Percentiles rank a stretch among this genome's conserved stretches.
These are phyloP conservation scores for Schizopygopsis pylzovi DNA, from an alignment of 2,797 vertebrate species.

Conservation along the genomic window DNA sequence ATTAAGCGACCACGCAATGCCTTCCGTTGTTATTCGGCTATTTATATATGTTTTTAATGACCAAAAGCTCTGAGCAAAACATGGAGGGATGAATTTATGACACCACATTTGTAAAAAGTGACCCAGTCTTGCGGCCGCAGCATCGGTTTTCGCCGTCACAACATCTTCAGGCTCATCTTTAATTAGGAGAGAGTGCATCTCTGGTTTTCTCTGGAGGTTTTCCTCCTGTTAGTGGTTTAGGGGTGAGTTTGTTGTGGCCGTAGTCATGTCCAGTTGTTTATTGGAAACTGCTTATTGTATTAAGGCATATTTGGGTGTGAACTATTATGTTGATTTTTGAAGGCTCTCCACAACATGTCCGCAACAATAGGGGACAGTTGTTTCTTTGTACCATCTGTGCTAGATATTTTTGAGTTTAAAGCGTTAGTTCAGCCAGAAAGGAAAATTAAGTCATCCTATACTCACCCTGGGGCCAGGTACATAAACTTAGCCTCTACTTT, in stretches of 20 bases:
- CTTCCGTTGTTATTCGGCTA: constrained; percentile 46
- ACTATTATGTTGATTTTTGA: neutral
- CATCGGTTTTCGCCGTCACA: neutral
- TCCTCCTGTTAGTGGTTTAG: constrained; percentile 52
- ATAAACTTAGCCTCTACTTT: neutral
- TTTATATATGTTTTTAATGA: constrained; percentile 63
- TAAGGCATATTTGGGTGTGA: neutral
- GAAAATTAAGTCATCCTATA: neutral
- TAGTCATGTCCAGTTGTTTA: constrained; percentile 56
- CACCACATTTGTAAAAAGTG: constrained; percentile 60
- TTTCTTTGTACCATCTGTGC: neutral
- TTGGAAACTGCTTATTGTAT: constrained; percentile 27
- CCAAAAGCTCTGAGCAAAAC: constrained; percentile 45
- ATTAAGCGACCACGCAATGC: constrained; percentile 20
- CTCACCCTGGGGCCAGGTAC: neutral
- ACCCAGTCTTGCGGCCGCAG: constrained; percentile 57
- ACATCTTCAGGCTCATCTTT: neutral
- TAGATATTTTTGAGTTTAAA: neutral
- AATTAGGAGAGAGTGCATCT: constrained; percentile 63
- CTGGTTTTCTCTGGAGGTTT: constrained; percentile 48
- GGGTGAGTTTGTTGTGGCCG: constrained; percentile 59
- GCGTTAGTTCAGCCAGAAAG: neutral
- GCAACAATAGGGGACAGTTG: neutral
- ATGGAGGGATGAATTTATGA: constrained; percentile 57
- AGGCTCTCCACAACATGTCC: neutral